These are phyloP conservation scores for Spilosoma lubricipeda DNA, from an alignment of 2,888 invertebrate species.

Conservation along the genomic window DNA sequence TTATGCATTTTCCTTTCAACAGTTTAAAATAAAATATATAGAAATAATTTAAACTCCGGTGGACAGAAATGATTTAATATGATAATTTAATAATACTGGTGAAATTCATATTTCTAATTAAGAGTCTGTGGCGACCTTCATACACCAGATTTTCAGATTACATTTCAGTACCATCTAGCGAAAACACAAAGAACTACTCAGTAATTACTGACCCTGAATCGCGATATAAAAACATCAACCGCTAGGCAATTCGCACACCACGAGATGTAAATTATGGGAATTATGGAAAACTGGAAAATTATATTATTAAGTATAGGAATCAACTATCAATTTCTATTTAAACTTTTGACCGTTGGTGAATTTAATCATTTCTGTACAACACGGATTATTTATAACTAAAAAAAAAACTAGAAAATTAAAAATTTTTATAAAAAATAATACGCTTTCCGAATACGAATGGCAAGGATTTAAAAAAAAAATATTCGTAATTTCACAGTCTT, in stretches of 20 bases:
- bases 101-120: neutral
- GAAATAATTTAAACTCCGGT: neutral
- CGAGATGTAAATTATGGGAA: neutral
- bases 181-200: neutral
- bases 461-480: conserved; percentile 22
- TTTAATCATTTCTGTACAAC: neutral
- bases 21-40: neutral
- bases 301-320: too few relatives aligned
- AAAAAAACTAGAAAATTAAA: neutral
- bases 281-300: too few relatives aligned
- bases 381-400: neutral
- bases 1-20: neutral
- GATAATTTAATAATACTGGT: too few relatives aligned
- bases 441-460: neutral
- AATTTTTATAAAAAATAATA: conserved; percentile 3
- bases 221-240: neutral
- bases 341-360: neutral
- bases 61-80: neutral
- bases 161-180: neutral
- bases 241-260: neutral
- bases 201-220: neutral
- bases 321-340: neutral
- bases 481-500: conserved; percentile 33
- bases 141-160: neutral
- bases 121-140: neutral